Percentiles rank a stretch among this genome's conserved stretches.
phyloP scores from a whole-genome alignment of 30 jellyfish, hydroid and myxozoan species.

The Morbakka virulenta region DNA sequence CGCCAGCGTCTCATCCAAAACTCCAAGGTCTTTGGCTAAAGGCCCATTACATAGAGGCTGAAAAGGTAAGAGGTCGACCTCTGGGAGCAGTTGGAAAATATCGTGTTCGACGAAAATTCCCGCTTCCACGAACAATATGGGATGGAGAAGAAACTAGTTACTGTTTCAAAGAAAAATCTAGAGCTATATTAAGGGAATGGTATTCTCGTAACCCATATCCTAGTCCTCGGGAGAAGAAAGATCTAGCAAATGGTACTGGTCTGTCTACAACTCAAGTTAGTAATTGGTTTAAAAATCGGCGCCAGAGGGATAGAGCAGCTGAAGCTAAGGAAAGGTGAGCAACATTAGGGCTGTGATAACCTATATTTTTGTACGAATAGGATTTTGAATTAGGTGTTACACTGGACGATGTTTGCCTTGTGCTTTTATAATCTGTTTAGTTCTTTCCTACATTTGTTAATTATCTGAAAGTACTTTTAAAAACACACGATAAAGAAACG shows the following conservation, averaged over 20 bases:
- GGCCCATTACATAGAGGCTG: slow-evolving; percentile 91
- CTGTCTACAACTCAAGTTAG: slow-evolving; percentile 91
- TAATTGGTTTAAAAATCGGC: slow-evolving; percentile 94
- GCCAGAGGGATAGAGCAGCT: slow-evolving; percentile 97
- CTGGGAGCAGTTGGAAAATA: slow-evolving; percentile 95
- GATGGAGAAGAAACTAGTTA: slow-evolving; percentile 97
- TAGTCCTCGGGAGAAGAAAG: slow-evolving; percentile 86
- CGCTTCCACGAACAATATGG: slow-evolving; percentile 94
- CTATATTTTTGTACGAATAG: too few species aligned
- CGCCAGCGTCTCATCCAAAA: slow-evolving; percentile 66
- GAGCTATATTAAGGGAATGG: slow-evolving; percentile 83
- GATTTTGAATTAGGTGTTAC: too few species aligned
- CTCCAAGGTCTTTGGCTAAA: slow-evolving; percentile 88
- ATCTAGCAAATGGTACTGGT: slow-evolving; percentile 86
- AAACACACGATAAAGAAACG: too few species aligned
- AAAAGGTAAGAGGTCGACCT: slow-evolving; percentile 78
- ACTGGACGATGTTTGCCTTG: too few species aligned
- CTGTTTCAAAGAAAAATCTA: slow-evolving; percentile 88
- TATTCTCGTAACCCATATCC: slow-evolving; percentile 90
- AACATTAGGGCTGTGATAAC: too few species aligned
- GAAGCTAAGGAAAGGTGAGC: slow-evolving; percentile 88
- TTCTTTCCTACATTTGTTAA: too few species aligned
- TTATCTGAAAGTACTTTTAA: too few species aligned
- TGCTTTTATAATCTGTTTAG: too few species aligned
- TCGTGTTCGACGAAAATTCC: slow-evolving; percentile 92